Conservation (phyloP, 2,113 vertebrate genomes). For the Leptocoma aspasia region DNA sequence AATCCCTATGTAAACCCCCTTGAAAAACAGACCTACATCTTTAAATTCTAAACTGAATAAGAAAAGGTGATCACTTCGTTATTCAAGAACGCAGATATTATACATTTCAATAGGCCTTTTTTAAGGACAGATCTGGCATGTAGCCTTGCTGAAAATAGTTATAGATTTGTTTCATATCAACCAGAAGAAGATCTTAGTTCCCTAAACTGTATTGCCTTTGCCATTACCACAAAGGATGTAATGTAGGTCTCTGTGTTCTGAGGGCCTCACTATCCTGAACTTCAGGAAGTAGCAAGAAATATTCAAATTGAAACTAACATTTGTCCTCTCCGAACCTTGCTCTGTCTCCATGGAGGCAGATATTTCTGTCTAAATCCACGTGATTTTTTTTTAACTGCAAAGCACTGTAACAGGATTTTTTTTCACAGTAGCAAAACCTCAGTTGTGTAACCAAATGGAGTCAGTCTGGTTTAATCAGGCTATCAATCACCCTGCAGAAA, state of each 20-base stretch:
- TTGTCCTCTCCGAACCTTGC: not conserved
- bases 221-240: not conserved
- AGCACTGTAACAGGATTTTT: slow-evolving; percentile 58
- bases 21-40: not conserved
- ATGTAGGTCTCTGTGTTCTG: not conserved
- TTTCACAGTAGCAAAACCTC: slow-evolving; percentile 60
- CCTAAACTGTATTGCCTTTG: not conserved
- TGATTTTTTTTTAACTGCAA: slow-evolving; percentile 27
- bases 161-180: not conserved
- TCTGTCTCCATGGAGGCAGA: slow-evolving; percentile 60
- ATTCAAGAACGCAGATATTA: not conserved
- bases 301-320: not conserved
- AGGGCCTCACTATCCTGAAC: not conserved
- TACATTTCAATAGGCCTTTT: not conserved
- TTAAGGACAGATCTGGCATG: not conserved
- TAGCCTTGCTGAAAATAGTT: not conserved
- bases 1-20: not conserved
- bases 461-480: slow-evolving; percentile 57
- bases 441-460: slow-evolving; percentile 56
- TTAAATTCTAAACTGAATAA: not conserved
- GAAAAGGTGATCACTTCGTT: not conserved
- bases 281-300: not conserved
- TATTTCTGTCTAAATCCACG: slow-evolving; percentile 51
- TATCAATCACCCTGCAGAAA: slow-evolving; percentile 58
- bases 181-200: not conserved